Evolutionary conservation across 1,140 invertebrate genomes (phyloP).

Genomic region (Cydia splendana): DNA sequence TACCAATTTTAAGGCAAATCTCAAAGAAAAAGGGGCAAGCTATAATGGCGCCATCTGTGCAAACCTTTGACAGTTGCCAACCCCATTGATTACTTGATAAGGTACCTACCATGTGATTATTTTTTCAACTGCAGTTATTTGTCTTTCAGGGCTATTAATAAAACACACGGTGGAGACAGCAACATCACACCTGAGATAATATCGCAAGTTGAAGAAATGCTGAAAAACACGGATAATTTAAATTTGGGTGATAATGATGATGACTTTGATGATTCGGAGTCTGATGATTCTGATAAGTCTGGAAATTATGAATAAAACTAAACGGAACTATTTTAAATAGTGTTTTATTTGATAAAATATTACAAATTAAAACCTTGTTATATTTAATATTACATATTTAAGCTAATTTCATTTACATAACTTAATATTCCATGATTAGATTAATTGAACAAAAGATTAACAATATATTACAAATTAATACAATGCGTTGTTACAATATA

Average conservation of each 20-base stretch:
- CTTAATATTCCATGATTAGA: not conserved
- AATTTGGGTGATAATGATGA: slow-evolving; percentile 50
- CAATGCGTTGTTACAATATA: too few relatives aligned
- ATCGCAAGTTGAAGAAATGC: slow-evolving; percentile 51
- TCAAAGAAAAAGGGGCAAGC: too few relatives aligned
- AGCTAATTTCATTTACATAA: slow-evolving; percentile 9
- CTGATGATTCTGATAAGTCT: slow-evolving; percentile 35
- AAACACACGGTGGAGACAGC: slow-evolving; percentile 51
- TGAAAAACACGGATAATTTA: slow-evolving; percentile 53
- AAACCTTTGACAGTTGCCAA: too few relatives aligned
- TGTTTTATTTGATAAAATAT: slow-evolving; percentile 32
- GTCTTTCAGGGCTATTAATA: slow-evolving; percentile 62
- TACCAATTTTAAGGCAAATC: too few relatives aligned
- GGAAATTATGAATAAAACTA: slow-evolving; percentile 36
- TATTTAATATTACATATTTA: slow-evolving; percentile 4
- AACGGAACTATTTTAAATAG: not conserved
- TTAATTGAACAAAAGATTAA: slow-evolving; percentile 17
- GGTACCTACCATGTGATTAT: not conserved
- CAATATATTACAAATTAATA: slow-evolving; percentile 13
- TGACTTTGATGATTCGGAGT: slow-evolving; percentile 47
- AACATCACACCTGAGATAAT: slow-evolving; percentile 42
- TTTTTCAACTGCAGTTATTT: slow-evolving; percentile 34
- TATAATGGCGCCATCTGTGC: too few relatives aligned
- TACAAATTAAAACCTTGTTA: slow-evolving; percentile 20
- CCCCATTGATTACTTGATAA: too few relatives aligned